Conservation (phyloP, 1,140 invertebrate species). For the Mesaphorura yosii region DNA sequence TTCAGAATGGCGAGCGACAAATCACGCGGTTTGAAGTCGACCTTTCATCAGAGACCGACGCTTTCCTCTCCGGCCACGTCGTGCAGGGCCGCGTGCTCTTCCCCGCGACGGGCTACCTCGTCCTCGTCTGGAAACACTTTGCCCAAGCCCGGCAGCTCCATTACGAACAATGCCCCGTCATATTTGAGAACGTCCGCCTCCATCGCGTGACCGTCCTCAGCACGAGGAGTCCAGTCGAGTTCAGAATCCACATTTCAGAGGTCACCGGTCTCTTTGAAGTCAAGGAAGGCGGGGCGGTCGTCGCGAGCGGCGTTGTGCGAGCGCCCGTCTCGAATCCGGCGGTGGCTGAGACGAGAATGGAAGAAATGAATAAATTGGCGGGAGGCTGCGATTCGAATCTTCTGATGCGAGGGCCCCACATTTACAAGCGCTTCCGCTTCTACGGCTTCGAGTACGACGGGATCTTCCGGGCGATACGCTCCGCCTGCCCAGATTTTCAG, state of each 20-base stretch:
- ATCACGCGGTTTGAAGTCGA: not conserved
- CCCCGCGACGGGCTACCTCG: constrained; percentile 89
- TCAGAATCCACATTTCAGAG: not conserved
- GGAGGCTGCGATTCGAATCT: not conserved
- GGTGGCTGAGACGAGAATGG: not conserved
- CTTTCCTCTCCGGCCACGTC: constrained; percentile 62
- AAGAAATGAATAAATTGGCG: not conserved
- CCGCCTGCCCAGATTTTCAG: not conserved
- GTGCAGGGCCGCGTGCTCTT: constrained; percentile 83
- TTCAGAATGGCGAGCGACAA: not conserved
- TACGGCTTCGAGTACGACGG: constrained; percentile 1
- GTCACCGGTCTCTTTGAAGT: not conserved
- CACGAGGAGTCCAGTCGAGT: constrained; percentile 49
- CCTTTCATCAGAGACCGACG: constrained; percentile 50
- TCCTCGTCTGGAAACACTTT: not conserved
- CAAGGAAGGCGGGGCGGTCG: not conserved
- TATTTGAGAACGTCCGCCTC: constrained; percentile 78
- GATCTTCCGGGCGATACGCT: not conserved
- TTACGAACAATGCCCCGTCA: constrained; percentile 65
- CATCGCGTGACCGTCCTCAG: constrained; percentile 77
- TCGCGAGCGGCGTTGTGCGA: not conserved
- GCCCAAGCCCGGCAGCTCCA: constrained; percentile 35
- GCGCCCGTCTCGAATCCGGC: not conserved
- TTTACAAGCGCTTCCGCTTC: constrained; percentile 4
- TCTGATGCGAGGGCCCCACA: constrained; percentile 10